Evolutionary conservation across 2,888 invertebrate species (phyloP).

Genomic region (Danaus chrysippus): DNA sequence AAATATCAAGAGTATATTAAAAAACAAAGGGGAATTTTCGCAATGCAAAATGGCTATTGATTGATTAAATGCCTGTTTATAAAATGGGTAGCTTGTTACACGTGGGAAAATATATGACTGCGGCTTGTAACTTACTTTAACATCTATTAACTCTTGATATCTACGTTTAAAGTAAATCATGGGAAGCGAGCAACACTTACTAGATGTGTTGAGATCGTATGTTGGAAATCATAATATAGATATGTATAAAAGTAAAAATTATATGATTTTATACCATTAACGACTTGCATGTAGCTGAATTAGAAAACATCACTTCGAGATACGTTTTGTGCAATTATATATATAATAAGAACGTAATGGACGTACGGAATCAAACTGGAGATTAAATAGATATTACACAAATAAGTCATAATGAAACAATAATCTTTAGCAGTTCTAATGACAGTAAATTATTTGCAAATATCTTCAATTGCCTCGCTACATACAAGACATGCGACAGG

Average conservation of each 20-base stretch:
- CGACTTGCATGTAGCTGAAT: not conserved
- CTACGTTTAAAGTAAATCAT: not conserved
- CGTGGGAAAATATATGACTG: constrained; percentile 61
- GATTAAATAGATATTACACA: constrained; percentile 7
- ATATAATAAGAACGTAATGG: constrained; percentile 3
- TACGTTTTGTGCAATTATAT: not conserved
- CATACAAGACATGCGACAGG: constrained; percentile 42
- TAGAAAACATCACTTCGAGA: constrained; percentile 1
- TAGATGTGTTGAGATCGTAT: not conserved
- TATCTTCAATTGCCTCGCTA: constrained; percentile 34
- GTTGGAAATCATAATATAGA: no score
- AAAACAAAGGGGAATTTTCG: not conserved
- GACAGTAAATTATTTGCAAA: constrained; percentile 31
- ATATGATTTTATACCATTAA: not conserved
- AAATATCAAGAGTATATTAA: constrained; percentile 65
- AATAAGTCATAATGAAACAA: constrained; percentile 6
- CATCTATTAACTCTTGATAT: not conserved
- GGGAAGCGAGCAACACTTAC: not conserved
- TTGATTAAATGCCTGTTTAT: constrained; percentile 24
- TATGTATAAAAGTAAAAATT: no score
- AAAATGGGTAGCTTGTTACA: constrained; percentile 75
- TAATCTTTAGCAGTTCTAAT: constrained; percentile 22
- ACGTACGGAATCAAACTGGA: not conserved
- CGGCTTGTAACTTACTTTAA: not conserved
- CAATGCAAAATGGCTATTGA: no score